Percentiles rank a stretch among this genome's conserved stretches.
phyloP scores from a whole-genome alignment of 53 echinoderm and acorn worm genomes.

The Echinarachnius parma region DNA sequence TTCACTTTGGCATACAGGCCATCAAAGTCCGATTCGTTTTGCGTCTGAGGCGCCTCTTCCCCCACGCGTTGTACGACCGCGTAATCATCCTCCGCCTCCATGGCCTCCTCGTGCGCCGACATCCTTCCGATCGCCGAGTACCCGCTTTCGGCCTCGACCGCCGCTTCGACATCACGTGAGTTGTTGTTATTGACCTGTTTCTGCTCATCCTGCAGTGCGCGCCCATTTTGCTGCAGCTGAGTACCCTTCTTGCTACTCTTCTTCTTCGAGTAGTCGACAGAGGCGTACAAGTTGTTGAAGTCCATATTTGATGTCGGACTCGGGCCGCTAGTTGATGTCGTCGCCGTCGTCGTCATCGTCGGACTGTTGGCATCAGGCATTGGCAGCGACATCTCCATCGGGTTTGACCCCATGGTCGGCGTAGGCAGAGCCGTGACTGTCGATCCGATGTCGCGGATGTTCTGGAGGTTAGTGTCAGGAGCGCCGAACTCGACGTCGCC shows the following conservation, averaged over 20 bases:
- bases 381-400: constrained; percentile 37
- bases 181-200: constrained; percentile 22
- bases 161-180: constrained; percentile 8
- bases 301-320: neutral
- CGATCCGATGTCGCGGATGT: constrained; percentile 29
- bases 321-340: neutral
- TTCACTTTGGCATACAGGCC: constrained; percentile 22
- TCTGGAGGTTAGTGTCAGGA: constrained; percentile 5
- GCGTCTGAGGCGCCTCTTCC: neutral
- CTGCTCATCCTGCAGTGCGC: neutral
- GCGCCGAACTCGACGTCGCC: constrained; percentile 45
- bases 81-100: constrained; percentile 17
- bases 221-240: too few species aligned
- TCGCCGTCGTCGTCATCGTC: neutral
- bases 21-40: neutral
- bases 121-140: constrained; percentile 23
- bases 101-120: constrained; percentile 27
- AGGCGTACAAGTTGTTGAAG: constrained; percentile 23
- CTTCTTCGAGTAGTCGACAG: constrained; percentile 28
- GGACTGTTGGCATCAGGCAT: constrained; percentile 17
- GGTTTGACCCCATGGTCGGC: constrained; percentile 17
- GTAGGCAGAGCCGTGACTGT: constrained; percentile 14
- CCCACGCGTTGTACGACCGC: constrained; percentile 26
- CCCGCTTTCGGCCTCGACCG: constrained; percentile 19
- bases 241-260: neutral